These are phyloP conservation scores for fruit fly (Drosophila melanogaster) DNA, from an alignment of 1,140 invertebrate species.

Conservation along the genomic window Release_6_plus_ISO1_MT NC_004354.4:6160501-6161000, in stretches of 20 bases:
- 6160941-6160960: not conserved
- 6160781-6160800: conserved; percentile 47
- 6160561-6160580: not conserved
- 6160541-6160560: not conserved
- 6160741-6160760: not conserved
- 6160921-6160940: not conserved
- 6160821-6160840: conserved; percentile 50
- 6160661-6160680: conserved; percentile 60
- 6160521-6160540: not conserved
- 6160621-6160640: conserved; percentile 14
- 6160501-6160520: not conserved
- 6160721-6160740: not conserved
- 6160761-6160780: conserved; percentile 51
- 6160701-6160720: conserved; percentile 37
- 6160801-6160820: conserved; percentile 8
- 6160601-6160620: conserved; percentile 15
- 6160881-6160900: conserved; percentile 55
- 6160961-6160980: not conserved
- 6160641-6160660: conserved; percentile 54
- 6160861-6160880: conserved; percentile 72
- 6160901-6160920: conserved; percentile 22
- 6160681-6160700: conserved; percentile 57
- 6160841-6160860: conserved; percentile 74
- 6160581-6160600: not conserved
- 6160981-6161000: conserved; percentile 43